Evolutionary conservation across 1,140 invertebrate genomes (phyloP).

Genomic region (Pectinophora gossypiella): DNA sequence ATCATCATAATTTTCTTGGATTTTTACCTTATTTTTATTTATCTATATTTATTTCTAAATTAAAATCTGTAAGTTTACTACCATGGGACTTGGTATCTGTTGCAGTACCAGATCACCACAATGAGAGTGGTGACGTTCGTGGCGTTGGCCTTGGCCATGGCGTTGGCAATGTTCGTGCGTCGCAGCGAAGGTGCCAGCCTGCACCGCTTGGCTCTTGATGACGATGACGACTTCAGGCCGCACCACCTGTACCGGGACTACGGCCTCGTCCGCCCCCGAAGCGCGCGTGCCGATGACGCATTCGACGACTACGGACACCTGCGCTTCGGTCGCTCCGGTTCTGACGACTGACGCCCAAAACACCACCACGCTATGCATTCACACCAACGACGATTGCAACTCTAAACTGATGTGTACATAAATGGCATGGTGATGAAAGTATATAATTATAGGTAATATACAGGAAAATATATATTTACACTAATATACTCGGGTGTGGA

Average conservation of each 20-base stretch:
- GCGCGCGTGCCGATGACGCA: conserved; percentile 72
- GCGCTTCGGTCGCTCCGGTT: conserved; percentile 79
- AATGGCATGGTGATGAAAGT: too few relatives aligned
- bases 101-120: conserved; percentile 4
- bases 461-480: too few relatives aligned
- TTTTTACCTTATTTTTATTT: too few relatives aligned
- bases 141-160: conserved; percentile 31
- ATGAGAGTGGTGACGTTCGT: conserved; percentile 43
- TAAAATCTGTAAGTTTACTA: too few relatives aligned
- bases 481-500: conserved; percentile 13
- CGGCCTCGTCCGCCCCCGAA: conserved; percentile 77
- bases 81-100: too few relatives aligned
- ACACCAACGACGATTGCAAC: neutral
- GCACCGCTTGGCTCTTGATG: conserved; percentile 29
- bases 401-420: neutral
- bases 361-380: neutral
- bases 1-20: too few relatives aligned
- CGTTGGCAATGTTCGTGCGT: conserved; percentile 28
- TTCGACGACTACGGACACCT: conserved; percentile 84
- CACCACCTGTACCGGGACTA: conserved; percentile 80
- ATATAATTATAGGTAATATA: too few relatives aligned
- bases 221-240: conserved; percentile 75
- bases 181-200: conserved; percentile 35
- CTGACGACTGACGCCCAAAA: conserved; percentile 49
- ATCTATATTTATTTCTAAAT: too few relatives aligned